phyloP scores from a whole-genome alignment of 2,888 invertebrate species.

The Scelioninae gen. 2 region DNA sequence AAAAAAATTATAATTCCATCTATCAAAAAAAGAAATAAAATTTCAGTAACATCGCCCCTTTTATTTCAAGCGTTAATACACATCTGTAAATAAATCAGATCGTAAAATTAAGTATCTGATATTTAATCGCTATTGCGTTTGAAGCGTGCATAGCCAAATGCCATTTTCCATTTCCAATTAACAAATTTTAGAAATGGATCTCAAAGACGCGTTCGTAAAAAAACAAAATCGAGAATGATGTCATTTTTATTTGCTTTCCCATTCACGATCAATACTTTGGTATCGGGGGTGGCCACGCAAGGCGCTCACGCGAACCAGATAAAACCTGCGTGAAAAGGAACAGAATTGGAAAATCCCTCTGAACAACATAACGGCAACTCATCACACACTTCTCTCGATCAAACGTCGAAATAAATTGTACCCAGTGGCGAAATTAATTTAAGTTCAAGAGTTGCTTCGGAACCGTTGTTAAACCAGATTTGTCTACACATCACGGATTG shows the following conservation, averaged over 20 bases:
- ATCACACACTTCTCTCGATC: slow-evolving; percentile 2
- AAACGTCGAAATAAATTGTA: too few species aligned
- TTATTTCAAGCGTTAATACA: too few species aligned
- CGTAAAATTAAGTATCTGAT: too few species aligned
- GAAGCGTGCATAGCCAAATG: too few species aligned
- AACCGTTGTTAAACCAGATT: background rate
- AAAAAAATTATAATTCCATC: too few species aligned
- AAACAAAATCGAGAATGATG: slow-evolving; percentile 46
- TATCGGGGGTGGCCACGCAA: slow-evolving; percentile 61
- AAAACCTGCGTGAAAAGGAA: slow-evolving; percentile 55
- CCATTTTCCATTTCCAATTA: too few species aligned
- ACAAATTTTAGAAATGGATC: too few species aligned
- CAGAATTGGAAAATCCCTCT: slow-evolving; percentile 20
- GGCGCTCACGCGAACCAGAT: slow-evolving; percentile 63
- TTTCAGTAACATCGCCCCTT: too few species aligned
- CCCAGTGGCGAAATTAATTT: background rate
- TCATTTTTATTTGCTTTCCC: slow-evolving; percentile 44
- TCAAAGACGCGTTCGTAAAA: too few species aligned
- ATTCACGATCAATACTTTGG: slow-evolving; percentile 70
- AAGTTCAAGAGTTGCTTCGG: background rate
- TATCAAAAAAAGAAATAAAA: too few species aligned
- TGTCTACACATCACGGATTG: slow-evolving; percentile 3
- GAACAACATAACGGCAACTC: slow-evolving; percentile 9
- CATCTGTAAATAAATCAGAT: too few species aligned
- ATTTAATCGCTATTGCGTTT: too few species aligned